Evolutionary conservation across 2,113 vertebrate species (phyloP), one percentile per base, ranked within the genome.

Genomic region (Cynoglossus semilaevis): DNA sequence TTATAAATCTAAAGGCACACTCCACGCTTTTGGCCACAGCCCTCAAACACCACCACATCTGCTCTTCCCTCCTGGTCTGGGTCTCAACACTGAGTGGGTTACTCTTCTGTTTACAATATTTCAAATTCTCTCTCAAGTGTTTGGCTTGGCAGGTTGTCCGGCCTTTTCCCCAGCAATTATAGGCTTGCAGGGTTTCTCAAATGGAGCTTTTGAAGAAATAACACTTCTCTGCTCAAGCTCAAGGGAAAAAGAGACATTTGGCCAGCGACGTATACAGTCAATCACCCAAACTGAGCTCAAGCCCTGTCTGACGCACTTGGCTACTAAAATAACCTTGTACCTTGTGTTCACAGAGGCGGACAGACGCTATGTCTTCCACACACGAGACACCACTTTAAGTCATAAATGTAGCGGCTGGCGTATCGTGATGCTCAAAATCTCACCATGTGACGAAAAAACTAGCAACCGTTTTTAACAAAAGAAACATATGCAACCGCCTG

Each of bases 201-300:
- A 89, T 88, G 86, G 87, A 81, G 79, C 87, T 86, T 90, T 90
- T 88, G 86, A 90, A 89, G 85, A 86, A 88, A 89, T 82, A 88
- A 88, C 84, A 88, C 80, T 88, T 88, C 85, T 85, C 83, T 84
- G 81, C 74, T 63, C 8, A 4, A 79, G 64, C 83, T 83, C 63
- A 48, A 58, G 80, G 72, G 79, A 83, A 80, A 72, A 72, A 79
- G 80, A 86, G 79, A 85, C 70, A 67, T 85, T 87, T 87, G 87
- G 82, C 81, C 63, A 55, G 54, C 52, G 72, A 57, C 74, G 77
- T 61, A 41, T 70, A 73, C 66, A 88, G 80, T 84, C 83, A 88
- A 88, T 87, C 84, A 83, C 67, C 76, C 61, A 65, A 74, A 71
- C 77, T 58, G 50, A 77, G 70, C 64, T 75, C 60, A 9, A 74